These are phyloP conservation scores for Heliornis fulica DNA, from an alignment of 2,113 vertebrate species.

Conservation along the genomic window DNA sequence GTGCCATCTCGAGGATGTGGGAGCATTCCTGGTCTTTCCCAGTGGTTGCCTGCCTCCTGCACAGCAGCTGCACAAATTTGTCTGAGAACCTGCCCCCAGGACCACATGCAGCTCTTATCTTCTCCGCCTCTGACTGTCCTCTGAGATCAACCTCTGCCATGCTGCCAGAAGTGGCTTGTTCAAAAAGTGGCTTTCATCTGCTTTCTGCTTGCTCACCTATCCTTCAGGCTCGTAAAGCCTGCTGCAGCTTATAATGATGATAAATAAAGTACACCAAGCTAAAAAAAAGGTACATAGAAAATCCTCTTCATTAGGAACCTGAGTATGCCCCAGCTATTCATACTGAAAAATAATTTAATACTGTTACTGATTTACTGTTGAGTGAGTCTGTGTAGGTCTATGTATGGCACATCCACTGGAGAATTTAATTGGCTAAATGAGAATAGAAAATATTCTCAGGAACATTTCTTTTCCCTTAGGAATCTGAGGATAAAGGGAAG, in stretches of 20 bases:
- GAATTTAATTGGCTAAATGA: constrained; percentile 27
- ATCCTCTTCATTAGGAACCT: neutral
- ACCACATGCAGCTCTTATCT: neutral
- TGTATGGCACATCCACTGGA: neutral
- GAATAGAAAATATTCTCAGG: neutral
- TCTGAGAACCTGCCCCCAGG: neutral
- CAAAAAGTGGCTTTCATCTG: neutral
- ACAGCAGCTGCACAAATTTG: neutral
- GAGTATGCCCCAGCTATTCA: neutral
- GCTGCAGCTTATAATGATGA: neutral
- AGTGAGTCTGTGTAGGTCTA: neutral
- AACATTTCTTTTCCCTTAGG: neutral
- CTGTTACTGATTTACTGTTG: neutral
- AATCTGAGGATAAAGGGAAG: neutral
- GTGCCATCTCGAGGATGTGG: neutral
- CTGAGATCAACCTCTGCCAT: constrained; percentile 5
- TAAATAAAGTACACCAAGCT: neutral
- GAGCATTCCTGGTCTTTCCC: neutral
- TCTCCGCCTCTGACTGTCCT: neutral
- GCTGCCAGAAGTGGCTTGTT: neutral
- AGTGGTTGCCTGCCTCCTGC: neutral
- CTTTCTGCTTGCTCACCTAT: constrained; percentile 18
- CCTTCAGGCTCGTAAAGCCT: neutral
- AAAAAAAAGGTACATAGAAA: neutral
- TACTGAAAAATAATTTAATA: neutral